Evolutionary conservation across 2,888 invertebrate genomes (phyloP).

Genomic region (Scaptomyza caliginosa): DNA sequence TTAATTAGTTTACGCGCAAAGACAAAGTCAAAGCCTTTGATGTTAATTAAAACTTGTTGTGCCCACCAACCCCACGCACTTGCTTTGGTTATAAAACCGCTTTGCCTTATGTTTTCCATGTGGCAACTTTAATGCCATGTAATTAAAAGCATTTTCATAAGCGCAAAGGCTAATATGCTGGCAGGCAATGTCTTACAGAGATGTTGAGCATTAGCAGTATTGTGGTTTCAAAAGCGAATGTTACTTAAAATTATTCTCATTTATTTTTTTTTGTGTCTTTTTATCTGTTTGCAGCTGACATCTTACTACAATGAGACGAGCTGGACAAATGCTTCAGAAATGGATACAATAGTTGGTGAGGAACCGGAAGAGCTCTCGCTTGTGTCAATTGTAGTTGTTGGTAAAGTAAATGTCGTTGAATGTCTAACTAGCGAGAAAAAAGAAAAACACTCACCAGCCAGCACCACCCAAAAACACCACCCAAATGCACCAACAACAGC

Average conservation of each 20-base stretch:
- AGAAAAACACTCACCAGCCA: conserved; percentile 37
- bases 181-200: background rate
- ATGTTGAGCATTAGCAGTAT: background rate
- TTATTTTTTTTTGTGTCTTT: background rate
- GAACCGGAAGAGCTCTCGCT: conserved; percentile 91
- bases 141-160: conserved; percentile 23
- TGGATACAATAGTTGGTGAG: conserved; percentile 85
- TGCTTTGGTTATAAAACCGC: background rate
- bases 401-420: conserved; percentile 86
- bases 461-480: conserved; percentile 9
- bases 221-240: conserved; percentile 1
- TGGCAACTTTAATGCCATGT: conserved; percentile 22
- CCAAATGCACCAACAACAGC: conserved; percentile 8
- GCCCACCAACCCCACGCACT: background rate
- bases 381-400: conserved; percentile 92
- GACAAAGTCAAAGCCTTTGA: conserved; percentile 47
- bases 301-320: conserved; percentile 84
- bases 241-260: conserved; percentile 11
- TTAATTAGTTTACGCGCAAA: conserved; percentile 50
- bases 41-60: conserved; percentile 57
- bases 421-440: conserved; percentile 60
- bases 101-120: conserved; percentile 21
- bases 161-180: conserved; percentile 8
- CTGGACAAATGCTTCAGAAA: conserved; percentile 83
- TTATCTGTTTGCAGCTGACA: conserved; percentile 78